phyloP scores from a whole-genome alignment of 2,113 vertebrate genomes.

The Pagrus major region DNA sequence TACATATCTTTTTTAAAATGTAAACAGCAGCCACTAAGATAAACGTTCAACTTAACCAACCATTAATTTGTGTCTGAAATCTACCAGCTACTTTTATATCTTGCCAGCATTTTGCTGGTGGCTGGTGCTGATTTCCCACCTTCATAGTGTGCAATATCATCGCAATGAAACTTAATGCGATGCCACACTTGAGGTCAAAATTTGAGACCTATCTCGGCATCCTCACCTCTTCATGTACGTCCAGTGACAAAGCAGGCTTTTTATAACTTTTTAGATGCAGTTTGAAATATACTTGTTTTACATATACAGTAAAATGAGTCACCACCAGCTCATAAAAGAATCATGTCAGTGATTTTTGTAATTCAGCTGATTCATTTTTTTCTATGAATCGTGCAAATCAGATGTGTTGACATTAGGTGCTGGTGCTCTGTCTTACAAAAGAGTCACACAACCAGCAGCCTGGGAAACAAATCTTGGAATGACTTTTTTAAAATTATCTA shows the following conservation, averaged over 20 bases:
- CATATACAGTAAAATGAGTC: not conserved
- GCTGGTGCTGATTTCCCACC: too few relatives aligned
- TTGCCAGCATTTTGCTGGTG: too few relatives aligned
- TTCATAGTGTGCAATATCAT: not conserved
- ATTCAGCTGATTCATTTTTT: constrained; percentile 40
- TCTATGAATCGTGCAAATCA: constrained; percentile 10
- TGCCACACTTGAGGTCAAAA: not conserved
- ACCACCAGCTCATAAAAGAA: not conserved
- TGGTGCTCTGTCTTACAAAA: not conserved
- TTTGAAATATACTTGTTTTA: constrained; percentile 1
- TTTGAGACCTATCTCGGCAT: not conserved
- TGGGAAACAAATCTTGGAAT: not conserved
- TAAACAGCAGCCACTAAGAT: too few relatives aligned
- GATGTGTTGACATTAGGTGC: not conserved
- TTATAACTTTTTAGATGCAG: not conserved
- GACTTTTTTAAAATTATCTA: not conserved
- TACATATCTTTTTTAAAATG: too few relatives aligned
- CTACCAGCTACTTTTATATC: too few relatives aligned
- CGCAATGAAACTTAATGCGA: not conserved
- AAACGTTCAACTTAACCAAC: too few relatives aligned
- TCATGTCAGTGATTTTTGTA: too few relatives aligned
- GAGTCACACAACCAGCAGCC: not conserved
- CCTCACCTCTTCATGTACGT: too few relatives aligned
- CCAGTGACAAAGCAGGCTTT: not conserved
- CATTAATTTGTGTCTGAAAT: too few relatives aligned